Evolutionary conservation across 2,888 invertebrate species (phyloP).

Genomic region (Polydrusus pterygomalis): DNA sequence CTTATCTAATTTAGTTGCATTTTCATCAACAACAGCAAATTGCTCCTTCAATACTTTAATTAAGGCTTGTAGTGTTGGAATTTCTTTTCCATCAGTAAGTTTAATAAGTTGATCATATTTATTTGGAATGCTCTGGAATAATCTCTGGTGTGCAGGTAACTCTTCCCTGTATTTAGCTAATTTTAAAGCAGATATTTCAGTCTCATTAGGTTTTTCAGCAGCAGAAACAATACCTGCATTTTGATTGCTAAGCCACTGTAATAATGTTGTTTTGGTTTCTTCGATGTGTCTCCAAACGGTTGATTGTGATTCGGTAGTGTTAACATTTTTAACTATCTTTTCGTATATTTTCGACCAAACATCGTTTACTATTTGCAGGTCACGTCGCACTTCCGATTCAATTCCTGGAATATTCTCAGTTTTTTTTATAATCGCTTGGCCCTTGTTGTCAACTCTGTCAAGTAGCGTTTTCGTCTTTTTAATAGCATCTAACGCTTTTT

Average conservation of each 20-base stretch:
- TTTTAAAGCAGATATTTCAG: constrained; percentile 85
- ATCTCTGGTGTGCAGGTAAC: constrained; percentile 83
- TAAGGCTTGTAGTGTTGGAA: constrained; percentile 81
- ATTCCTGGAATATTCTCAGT: constrained; percentile 81
- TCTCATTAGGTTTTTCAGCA: constrained; percentile 85
- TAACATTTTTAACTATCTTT: constrained; percentile 82
- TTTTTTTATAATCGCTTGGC: constrained; percentile 82
- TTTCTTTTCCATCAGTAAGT: constrained; percentile 82
- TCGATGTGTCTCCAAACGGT: constrained; percentile 96
- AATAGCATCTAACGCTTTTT: constrained; percentile 83
- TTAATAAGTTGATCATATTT: constrained; percentile 88
- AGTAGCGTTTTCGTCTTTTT: constrained; percentile 84
- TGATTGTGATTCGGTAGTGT: constrained; percentile 89
- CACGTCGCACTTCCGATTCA: constrained; percentile 76
- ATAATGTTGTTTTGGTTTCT: constrained; percentile 87
- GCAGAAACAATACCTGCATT: constrained; percentile 85
- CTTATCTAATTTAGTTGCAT: constrained; percentile 84
- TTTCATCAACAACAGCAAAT: constrained; percentile 82
- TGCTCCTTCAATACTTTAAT: constrained; percentile 82
- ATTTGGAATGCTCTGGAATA: constrained; percentile 84
- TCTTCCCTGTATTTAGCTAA: constrained; percentile 91
- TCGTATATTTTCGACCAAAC: constrained; percentile 84
- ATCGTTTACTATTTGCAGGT: constrained; percentile 78
- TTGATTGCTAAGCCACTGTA: constrained; percentile 89
- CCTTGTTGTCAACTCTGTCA: constrained; percentile 86